Conservation (phyloP, 1,140 invertebrate genomes). For the Aphaenogaster floridana region DNA sequence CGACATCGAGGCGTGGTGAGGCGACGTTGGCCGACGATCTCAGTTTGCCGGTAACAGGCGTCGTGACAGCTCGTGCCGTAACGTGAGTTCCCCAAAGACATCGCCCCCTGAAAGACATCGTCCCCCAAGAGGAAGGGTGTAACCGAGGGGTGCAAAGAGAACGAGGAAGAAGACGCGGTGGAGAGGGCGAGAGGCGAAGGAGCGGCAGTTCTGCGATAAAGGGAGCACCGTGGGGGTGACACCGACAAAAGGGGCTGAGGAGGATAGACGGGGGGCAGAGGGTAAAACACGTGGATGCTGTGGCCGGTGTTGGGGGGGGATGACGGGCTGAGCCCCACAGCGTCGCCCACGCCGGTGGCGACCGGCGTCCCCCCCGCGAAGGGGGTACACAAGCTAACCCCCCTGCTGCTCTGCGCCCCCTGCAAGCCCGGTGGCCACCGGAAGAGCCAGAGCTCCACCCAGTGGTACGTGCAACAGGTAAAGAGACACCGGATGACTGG, state of each 20-base stretch:
- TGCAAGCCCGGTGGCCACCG: conserved; percentile 81
- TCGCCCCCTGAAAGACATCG: too few species aligned
- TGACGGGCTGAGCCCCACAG: conserved; percentile 85
- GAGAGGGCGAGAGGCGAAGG: conserved; percentile 1
- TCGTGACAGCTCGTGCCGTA: not conserved
- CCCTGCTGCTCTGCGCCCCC: conserved; percentile 83
- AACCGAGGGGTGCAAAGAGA: not conserved
- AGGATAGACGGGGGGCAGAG: conserved; percentile 31
- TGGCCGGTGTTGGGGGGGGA: conserved; percentile 85
- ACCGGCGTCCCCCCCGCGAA: conserved; percentile 61
- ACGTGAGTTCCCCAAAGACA: not conserved
- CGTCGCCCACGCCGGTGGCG: conserved; percentile 75
- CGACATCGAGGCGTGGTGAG: conserved; percentile 40
- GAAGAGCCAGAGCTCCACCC: conserved; percentile 83
- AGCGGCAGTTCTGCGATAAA: conserved; percentile 8
- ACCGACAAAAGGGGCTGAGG: not conserved
- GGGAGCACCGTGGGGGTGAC: not conserved
- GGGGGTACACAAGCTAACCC: conserved; percentile 83
- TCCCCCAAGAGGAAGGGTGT: not conserved
- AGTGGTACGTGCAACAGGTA: conserved; percentile 87
- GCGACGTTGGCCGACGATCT: conserved; percentile 49
- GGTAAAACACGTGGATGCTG: conserved; percentile 83
- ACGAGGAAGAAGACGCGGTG: not conserved
- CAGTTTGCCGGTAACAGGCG: conserved; percentile 50
- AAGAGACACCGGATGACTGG: conserved; percentile 69